Conservation (phyloP, 2,113 vertebrate genomes). For the Gila orcuttii region DNA sequence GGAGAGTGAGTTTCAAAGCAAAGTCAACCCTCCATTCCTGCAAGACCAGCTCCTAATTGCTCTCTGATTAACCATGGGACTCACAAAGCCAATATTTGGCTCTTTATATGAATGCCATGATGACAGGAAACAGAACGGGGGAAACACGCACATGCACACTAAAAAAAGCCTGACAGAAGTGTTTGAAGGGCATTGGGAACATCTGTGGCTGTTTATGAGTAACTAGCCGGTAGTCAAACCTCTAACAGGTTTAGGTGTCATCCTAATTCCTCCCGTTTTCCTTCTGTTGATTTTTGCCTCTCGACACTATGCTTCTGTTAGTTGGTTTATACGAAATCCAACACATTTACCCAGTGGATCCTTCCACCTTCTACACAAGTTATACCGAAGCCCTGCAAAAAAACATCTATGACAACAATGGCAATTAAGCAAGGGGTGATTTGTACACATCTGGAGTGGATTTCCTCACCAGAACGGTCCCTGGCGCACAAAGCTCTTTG, state of each 20-base stretch:
- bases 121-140: constrained; percentile 50
- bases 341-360: neutral
- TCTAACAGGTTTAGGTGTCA: constrained; percentile 55
- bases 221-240: constrained; percentile 57
- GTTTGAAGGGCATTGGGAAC: constrained; percentile 60
- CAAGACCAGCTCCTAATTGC: constrained; percentile 65
- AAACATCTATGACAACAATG: constrained; percentile 62
- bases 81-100: constrained; percentile 51
- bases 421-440: constrained; percentile 67
- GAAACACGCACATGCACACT: constrained; percentile 44
- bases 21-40: constrained; percentile 51
- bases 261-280: constrained; percentile 42
- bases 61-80: constrained; percentile 63
- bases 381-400: constrained; percentile 26
- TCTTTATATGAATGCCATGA: constrained; percentile 53
- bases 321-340: neutral
- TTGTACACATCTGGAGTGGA: constrained; percentile 76
- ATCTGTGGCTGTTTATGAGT: constrained; percentile 63
- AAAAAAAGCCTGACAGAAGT: constrained; percentile 55
- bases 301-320: neutral
- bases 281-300: constrained; percentile 13
- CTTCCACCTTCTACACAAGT: constrained; percentile 7
- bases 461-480: constrained; percentile 67
- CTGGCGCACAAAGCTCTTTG: constrained; percentile 36
- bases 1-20: constrained; percentile 52